Evolutionary conservation across 2,113 vertebrate species (phyloP).

Genomic region (Falcunculus frontatus): DNA sequence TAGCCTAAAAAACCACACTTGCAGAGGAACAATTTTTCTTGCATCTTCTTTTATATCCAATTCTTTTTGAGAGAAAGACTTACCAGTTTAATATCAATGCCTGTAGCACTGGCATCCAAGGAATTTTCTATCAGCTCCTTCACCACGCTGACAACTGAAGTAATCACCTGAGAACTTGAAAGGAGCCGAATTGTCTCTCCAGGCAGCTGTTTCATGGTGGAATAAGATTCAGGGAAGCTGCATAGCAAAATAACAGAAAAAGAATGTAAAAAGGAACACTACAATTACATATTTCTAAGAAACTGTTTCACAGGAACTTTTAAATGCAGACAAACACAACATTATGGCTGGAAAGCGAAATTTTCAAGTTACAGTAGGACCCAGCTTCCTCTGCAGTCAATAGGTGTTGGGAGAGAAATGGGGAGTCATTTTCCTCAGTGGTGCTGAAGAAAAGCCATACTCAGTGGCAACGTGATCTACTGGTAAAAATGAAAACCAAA

Average conservation of each 20-base stretch:
- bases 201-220: conserved; percentile 88
- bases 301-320: background rate
- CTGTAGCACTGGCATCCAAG: conserved; percentile 86
- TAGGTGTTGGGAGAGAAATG: background rate
- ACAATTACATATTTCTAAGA: background rate
- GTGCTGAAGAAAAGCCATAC: background rate
- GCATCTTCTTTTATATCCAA: background rate
- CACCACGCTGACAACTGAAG: conserved; percentile 87
- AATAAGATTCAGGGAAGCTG: background rate
- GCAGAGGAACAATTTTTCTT: background rate
- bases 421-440: background rate
- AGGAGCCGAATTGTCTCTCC: conserved; percentile 82
- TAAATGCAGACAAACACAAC: background rate
- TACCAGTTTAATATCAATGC: conserved; percentile 90
- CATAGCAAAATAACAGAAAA: background rate
- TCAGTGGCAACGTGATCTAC: background rate
- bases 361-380: background rate
- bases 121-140: conserved; percentile 95
- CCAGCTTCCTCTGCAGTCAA: background rate
- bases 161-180: conserved; percentile 92
- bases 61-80: background rate
- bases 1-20: background rate
- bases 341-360: background rate
- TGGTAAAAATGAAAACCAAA: background rate
- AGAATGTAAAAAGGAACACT: background rate